These are phyloP conservation scores for Drosophila micromelanica DNA, from an alignment of 1,140 invertebrate species.

Conservation along the genomic window DNA sequence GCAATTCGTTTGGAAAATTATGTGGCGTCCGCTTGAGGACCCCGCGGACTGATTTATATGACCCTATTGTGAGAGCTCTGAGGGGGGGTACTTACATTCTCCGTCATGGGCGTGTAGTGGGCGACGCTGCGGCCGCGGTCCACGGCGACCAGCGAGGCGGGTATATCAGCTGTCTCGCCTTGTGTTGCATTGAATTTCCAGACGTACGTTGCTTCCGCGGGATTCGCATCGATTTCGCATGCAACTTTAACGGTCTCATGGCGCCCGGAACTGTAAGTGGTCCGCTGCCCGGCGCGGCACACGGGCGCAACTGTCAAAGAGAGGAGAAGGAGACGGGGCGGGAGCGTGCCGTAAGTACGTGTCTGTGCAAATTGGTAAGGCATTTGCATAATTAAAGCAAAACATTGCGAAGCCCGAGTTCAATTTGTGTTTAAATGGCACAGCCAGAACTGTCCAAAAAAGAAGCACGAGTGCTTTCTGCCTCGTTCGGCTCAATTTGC, in stretches of 20 bases:
- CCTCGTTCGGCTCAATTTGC: conserved; percentile 34
- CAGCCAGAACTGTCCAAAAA: conserved; percentile 38
- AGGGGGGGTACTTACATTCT: conserved; percentile 84
- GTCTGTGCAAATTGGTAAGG: conserved; percentile 48
- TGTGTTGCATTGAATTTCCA: conserved; percentile 92
- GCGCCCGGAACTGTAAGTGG: conserved; percentile 90
- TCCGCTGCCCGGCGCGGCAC: conserved; percentile 88
- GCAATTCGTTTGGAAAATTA: conserved; percentile 84
- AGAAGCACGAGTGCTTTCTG: conserved; percentile 23
- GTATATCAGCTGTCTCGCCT: conserved; percentile 88
- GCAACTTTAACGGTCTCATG: conserved; percentile 90
- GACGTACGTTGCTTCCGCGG: conserved; percentile 88
- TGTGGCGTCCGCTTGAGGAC: conserved; percentile 37
- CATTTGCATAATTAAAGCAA: conserved; percentile 81
- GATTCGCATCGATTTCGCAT: conserved; percentile 94
- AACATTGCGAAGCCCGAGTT: conserved; percentile 55
- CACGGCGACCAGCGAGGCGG: conserved; percentile 86
- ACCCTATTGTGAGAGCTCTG: conserved; percentile 16
- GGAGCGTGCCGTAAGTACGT: conserved; percentile 16
- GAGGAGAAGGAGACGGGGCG: not conserved
- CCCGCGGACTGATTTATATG: conserved; percentile 66
- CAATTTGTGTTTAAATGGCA: conserved; percentile 40
- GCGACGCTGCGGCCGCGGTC: conserved; percentile 88
- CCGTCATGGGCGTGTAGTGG: conserved; percentile 89
- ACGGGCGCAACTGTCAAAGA: conserved; percentile 88